phyloP scores from a whole-genome alignment of 2,797 vertebrate genomes.

The Pseudomugil tenellus region DNA sequence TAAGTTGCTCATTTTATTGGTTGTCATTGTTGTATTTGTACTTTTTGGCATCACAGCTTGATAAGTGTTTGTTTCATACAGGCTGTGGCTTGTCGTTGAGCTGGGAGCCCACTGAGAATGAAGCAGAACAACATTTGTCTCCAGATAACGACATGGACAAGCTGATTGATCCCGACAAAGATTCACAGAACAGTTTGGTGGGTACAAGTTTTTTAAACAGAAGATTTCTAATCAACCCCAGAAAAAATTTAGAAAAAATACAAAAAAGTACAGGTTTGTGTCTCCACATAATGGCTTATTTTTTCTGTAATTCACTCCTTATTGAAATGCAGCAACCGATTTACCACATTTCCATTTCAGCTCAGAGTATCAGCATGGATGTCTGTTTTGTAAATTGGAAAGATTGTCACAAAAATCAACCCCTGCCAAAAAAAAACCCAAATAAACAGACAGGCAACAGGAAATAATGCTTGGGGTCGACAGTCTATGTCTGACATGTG shows the following conservation, averaged over 20 bases:
- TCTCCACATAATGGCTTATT: background rate
- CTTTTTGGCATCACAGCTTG: background rate
- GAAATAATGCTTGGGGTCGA: no score
- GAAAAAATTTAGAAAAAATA: background rate
- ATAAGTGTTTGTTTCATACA: slow-evolving; percentile 32
- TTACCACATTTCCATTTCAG: no score
- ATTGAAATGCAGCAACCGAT: no score
- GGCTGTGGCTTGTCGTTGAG: slow-evolving; percentile 71
- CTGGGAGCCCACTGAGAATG: slow-evolving; percentile 38
- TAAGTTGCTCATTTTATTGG: background rate
- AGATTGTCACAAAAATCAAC: no score
- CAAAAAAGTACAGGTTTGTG: background rate
- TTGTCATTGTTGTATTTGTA: background rate
- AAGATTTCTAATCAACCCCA: background rate
- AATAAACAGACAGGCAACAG: no score
- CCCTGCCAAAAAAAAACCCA: no score
- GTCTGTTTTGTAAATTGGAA: no score
- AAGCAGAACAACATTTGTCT: slow-evolving; percentile 25
- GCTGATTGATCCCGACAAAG: slow-evolving; percentile 35
- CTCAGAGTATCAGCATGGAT: no score
- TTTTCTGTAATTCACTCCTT: no score
- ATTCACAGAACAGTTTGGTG: slow-evolving; percentile 39
- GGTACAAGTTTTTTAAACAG: slow-evolving; percentile 7
- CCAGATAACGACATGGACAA: slow-evolving; percentile 37
- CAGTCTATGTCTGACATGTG: no score